These are phyloP conservation scores for Rhaphigaster nebulosa DNA, from an alignment of 2,888 invertebrate species.

Conservation along the genomic window DNA sequence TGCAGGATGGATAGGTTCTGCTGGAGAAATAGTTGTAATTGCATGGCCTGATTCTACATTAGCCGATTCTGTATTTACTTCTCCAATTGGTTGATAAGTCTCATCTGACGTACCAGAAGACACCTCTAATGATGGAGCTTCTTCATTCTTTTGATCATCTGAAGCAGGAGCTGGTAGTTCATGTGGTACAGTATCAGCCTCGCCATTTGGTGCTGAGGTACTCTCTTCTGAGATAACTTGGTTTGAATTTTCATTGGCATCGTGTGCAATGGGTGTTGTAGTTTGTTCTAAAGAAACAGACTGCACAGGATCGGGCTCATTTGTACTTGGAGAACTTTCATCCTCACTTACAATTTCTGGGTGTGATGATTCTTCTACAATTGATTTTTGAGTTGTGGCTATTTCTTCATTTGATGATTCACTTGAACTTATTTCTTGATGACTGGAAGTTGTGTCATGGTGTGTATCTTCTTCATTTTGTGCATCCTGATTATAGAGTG, in stretches of 20 bases:
- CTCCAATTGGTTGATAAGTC: background rate
- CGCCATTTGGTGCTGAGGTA: background rate
- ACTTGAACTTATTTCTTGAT: background rate
- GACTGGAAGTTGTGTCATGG: background rate
- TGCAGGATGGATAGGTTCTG: background rate
- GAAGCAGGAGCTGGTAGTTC: background rate
- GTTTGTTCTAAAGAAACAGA: background rate
- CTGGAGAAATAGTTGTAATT: conserved; percentile 16
- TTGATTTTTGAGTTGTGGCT: conserved; percentile 5
- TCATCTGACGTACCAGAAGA: background rate
- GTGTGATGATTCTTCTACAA: background rate
- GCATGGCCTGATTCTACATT: background rate
- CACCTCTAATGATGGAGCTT: background rate
- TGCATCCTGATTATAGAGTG: background rate
- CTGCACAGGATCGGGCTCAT: background rate
- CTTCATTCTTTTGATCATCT: conserved; percentile 25
- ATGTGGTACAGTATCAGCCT: background rate
- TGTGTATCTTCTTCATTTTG: conserved; percentile 3
- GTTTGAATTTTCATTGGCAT: background rate
- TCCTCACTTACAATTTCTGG: background rate
- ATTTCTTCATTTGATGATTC: background rate
- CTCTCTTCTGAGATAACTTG: conserved; percentile 7
- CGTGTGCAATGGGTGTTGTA: background rate
- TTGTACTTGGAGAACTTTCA: background rate
- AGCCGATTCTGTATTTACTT: background rate